Percentiles rank a stretch among this genome's conserved stretches.
phyloP scores from a whole-genome alignment of 2,113 vertebrate species.

The Collichthys lucidus region DNA sequence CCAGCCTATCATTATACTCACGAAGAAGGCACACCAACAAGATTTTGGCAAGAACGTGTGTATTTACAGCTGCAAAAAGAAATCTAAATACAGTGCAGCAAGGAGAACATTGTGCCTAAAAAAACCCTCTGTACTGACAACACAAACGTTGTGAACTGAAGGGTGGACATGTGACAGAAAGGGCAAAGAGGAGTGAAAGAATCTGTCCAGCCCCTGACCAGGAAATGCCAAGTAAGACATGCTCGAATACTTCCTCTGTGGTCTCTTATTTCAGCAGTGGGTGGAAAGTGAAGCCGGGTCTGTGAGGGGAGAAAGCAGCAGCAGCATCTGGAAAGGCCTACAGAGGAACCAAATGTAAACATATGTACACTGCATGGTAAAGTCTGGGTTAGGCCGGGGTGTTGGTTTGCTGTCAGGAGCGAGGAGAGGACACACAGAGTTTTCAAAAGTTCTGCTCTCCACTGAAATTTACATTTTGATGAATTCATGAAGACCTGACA shows the following conservation, averaged over 20 bases:
- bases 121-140: slow-evolving; percentile 4
- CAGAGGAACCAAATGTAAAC: slow-evolving; percentile 53
- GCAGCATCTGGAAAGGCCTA: slow-evolving; percentile 71
- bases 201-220: slow-evolving; percentile 61
- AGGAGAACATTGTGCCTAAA: slow-evolving; percentile 33
- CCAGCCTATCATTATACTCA: slow-evolving; percentile 56
- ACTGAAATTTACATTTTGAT: not conserved
- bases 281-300: slow-evolving; percentile 56
- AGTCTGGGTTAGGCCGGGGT: slow-evolving; percentile 8
- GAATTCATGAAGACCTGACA: not conserved
- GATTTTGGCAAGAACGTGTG: slow-evolving; percentile 57
- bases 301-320: slow-evolving; percentile 40
- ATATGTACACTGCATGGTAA: slow-evolving; percentile 32
- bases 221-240: slow-evolving; percentile 77
- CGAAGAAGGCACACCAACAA: slow-evolving; percentile 52
- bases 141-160: slow-evolving; percentile 21
- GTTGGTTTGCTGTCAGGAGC: not conserved
- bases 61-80: slow-evolving; percentile 67
- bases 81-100: slow-evolving; percentile 56
- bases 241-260: slow-evolving; percentile 69
- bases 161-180: slow-evolving; percentile 40
- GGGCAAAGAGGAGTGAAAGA: slow-evolving; percentile 58
- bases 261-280: slow-evolving; percentile 67
- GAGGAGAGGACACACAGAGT: not conserved
- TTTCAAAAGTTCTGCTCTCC: not conserved